Evolutionary conservation across 2,888 invertebrate genomes (phyloP).

Genomic region (Lymantria dispar): DNA sequence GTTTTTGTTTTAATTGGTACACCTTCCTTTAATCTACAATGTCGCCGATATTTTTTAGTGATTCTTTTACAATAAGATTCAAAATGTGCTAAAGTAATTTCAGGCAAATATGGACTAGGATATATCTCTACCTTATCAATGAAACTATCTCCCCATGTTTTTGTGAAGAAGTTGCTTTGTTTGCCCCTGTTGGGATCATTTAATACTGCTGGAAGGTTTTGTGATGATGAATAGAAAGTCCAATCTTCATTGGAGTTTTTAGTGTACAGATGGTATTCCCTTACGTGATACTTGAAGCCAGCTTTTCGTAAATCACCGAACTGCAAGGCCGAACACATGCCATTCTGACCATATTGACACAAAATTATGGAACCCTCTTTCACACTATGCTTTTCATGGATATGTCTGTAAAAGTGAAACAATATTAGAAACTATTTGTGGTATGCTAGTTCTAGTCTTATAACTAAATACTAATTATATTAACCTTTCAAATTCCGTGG

Average conservation of each 20-base stretch:
- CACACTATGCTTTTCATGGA: constrained; percentile 90
- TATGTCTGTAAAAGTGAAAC: constrained; percentile 83
- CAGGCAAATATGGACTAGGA: constrained; percentile 91
- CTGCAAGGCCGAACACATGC: constrained; percentile 93
- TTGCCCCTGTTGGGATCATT: constrained; percentile 97
- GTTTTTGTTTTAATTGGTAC: constrained; percentile 62
- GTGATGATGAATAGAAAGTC: constrained; percentile 95
- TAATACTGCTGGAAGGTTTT: constrained; percentile 96
- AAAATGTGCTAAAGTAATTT: constrained; percentile 92
- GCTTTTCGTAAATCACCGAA: constrained; percentile 93
- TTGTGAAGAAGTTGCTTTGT: constrained; percentile 95
- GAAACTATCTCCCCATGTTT: constrained; percentile 98
- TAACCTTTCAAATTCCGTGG: constrained; percentile 84
- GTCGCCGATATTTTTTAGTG: constrained; percentile 85
- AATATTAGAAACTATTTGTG: constrained; percentile 2
- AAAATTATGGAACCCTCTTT: constrained; percentile 93
- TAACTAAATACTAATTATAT: constrained; percentile 8
- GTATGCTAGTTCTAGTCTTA: background rate
- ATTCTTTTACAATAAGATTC: constrained; percentile 92
- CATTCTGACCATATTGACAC: constrained; percentile 94
- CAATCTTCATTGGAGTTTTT: constrained; percentile 82
- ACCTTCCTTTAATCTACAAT: constrained; percentile 80
- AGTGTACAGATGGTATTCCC: constrained; percentile 83
- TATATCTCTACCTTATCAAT: constrained; percentile 90
- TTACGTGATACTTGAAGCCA: constrained; percentile 93